Evolutionary conservation across 2,797 vertebrate genomes (phyloP), one percentile per base, ranked within the genome.

Genomic region (Leptoclinus maculatus): DNA sequence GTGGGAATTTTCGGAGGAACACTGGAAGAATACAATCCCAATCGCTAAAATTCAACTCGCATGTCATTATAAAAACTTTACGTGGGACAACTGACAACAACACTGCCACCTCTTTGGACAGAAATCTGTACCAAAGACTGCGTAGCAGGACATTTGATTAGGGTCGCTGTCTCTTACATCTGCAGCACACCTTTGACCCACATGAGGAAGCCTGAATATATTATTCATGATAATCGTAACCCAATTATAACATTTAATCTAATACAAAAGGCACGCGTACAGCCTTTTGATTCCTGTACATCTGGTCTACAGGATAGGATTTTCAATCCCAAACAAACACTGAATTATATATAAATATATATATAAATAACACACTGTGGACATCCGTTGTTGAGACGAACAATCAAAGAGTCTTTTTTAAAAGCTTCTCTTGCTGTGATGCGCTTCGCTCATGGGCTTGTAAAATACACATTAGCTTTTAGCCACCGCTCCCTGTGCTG

Each of bases 401-500:
- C 14, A 71, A 47, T 59, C 17, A 0, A n/a, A 5, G 34, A 74
- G 32, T 65, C 6, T 74, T 65, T 74, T 65, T 36, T 57, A 3
- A 76, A 75, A 70, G 70, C 59, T 29, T 2, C 29, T 71, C 29
- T 43, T 27, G 14, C 43, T 21, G 62, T 45, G 19, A 41, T 25
- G 36, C 9, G 16, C 56, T 73, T 41, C 27, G 1, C 72, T 57
- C 21, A 5, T 62, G 8, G 62, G 56, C 65, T 68, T 53, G 39
- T 66, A 65, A 67, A 81, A 60, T 16, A 51, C 74, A 63, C 73
- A 49, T 63, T 7, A 71, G 58, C 63, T 68, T 69, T 70, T 12
- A 70, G 57, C 23, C 41, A 36, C 71, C 54, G 38, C 45, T 56
- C 62, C 23, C 25, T 76, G 51, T 21, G 63, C 63, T 25, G 29